Percentiles rank a stretch among this genome's conserved stretches.
Conservation (phyloP, 2,797 vertebrate species). For the Anisognathus igniventris region DNA sequence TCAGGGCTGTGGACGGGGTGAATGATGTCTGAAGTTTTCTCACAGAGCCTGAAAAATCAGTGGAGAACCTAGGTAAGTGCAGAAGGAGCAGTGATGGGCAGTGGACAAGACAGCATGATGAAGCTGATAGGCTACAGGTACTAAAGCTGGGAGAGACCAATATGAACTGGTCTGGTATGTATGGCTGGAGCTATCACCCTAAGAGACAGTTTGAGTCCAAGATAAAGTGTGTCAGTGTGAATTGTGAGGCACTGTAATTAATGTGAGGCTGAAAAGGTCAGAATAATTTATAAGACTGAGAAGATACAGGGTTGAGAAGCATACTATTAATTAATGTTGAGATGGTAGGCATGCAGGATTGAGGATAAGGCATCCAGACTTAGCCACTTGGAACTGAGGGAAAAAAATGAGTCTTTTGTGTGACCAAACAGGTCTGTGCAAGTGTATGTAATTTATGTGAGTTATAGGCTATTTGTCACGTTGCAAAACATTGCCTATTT, state of each 20-base stretch:
- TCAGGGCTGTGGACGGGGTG: background rate
- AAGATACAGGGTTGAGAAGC: background rate
- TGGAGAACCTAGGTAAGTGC: background rate
- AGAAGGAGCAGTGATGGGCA: background rate
- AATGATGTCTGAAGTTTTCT: background rate
- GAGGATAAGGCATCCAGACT: background rate
- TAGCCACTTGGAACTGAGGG: background rate
- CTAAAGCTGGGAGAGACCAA: background rate
- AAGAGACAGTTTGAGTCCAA: background rate
- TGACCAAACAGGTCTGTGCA: background rate
- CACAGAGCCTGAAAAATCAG: background rate
- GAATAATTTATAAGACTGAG: constrained; percentile 10
- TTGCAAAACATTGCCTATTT: constrained; percentile 48
- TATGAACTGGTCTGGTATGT: background rate
- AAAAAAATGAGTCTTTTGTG: constrained; percentile 4
- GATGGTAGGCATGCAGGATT: background rate
- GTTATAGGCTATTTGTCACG: background rate
- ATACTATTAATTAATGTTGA: constrained; percentile 2
- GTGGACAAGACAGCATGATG: background rate
- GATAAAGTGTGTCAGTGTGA: background rate
- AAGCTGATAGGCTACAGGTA: background rate
- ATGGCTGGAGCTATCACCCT: background rate
- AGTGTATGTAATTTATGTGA: background rate
- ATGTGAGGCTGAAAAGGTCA: constrained; percentile 1
- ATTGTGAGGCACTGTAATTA: constrained; percentile 13